phyloP scores from a whole-genome alignment of 2,113 vertebrate species.

The Crotalus horridus region DNA sequence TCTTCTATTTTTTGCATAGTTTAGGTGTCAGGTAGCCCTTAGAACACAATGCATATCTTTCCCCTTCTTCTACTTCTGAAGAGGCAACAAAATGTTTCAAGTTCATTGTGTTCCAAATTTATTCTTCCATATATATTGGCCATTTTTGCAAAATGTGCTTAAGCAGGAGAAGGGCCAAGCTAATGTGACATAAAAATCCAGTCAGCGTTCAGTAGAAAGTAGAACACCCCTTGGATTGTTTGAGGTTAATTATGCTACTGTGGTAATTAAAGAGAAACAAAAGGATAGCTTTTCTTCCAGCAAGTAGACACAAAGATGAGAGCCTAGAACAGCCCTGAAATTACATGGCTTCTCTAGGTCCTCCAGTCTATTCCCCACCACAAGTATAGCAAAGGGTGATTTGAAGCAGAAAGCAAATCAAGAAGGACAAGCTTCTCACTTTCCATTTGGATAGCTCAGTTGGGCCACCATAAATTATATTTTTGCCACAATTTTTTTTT shows the following conservation, averaged over 20 bases:
- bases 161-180: neutral
- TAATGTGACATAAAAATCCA: neutral
- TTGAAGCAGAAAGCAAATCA: neutral
- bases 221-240: neutral
- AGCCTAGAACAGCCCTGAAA: neutral
- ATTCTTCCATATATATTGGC: neutral
- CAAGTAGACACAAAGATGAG: neutral
- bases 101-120: neutral
- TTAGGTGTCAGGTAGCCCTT: neutral
- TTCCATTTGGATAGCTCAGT: neutral
- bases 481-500: too few species aligned
- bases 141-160: neutral
- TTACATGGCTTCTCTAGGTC: neutral
- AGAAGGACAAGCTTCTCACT: neutral
- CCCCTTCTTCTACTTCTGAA: neutral
- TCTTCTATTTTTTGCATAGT: neutral
- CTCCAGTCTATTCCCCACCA: neutral
- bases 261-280: neutral
- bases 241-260: neutral
- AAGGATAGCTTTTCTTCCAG: neutral
- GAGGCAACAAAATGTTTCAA: neutral
- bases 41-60: neutral
- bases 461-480: neutral
- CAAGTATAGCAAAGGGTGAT: neutral
- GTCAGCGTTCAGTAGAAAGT: neutral